Evolutionary conservation across 2,888 invertebrate genomes (phyloP).

Genomic region (Cataglyphis rosenhaueri): DNA sequence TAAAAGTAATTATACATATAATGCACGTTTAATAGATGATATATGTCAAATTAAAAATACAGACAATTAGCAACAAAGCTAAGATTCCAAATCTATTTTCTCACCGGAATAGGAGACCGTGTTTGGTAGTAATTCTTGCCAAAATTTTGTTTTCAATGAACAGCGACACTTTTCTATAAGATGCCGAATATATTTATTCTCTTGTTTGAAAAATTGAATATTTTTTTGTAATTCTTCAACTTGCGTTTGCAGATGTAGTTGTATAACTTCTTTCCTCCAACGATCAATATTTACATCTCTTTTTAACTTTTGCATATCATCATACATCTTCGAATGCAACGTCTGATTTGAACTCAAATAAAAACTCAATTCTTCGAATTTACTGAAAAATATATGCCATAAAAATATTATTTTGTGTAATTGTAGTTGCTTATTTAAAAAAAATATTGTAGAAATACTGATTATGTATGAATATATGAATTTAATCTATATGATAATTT

Average conservation of each 20-base stretch:
- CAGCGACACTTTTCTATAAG: constrained; percentile 56
- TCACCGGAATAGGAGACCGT: constrained; percentile 61
- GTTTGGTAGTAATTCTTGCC: constrained; percentile 50
- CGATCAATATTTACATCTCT: not conserved
- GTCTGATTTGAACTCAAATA: not conserved
- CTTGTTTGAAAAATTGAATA: constrained; percentile 55
- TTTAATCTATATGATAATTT: constrained; percentile 9
- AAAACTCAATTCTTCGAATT: constrained; percentile 4
- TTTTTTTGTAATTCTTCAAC: constrained; percentile 52
- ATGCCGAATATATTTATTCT: constrained; percentile 60
- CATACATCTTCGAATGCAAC: not conserved
- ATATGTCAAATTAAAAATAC: constrained; percentile 1
- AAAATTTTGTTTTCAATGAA: constrained; percentile 14
- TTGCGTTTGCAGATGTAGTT: constrained; percentile 29
- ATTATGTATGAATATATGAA: not conserved
- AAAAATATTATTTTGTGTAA: not conserved
- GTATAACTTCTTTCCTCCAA: not conserved
- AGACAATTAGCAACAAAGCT: not conserved
- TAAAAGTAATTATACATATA: constrained; percentile 33
- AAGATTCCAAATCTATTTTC: not conserved
- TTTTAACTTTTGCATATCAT: not conserved
- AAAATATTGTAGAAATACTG: not conserved
- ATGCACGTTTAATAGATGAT: not conserved
- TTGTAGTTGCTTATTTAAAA: not conserved
- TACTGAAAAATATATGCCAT: not conserved